A percentile compares a stretch with the other conserved stretches of the same genome.
phyloP scores from a whole-genome alignment of 2,797 vertebrate genomes.

The Microctenopoma steveboyesi region DNA sequence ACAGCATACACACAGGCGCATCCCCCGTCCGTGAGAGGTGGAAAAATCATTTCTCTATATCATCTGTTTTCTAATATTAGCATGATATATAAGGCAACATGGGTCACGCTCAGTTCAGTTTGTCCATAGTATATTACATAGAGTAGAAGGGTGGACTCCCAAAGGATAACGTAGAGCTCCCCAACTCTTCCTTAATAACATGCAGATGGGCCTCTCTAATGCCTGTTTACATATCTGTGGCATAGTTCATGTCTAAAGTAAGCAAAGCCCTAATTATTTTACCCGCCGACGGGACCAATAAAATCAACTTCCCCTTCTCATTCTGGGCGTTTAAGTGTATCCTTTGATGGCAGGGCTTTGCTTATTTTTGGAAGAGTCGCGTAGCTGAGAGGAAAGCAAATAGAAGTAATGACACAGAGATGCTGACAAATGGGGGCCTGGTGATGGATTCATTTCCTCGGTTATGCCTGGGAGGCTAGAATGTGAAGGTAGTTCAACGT shows the following conservation, averaged over 20 bases:
- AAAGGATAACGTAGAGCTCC: slow-evolving; percentile 60
- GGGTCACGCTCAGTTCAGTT: slow-evolving; percentile 75
- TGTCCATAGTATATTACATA: slow-evolving; percentile 63
- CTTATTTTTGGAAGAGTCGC: slow-evolving; percentile 85
- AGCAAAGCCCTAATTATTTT: slow-evolving; percentile 88
- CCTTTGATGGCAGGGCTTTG: slow-evolving; percentile 81
- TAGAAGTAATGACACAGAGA: slow-evolving; percentile 81
- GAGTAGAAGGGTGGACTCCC: slow-evolving; percentile 63
- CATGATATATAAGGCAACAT: slow-evolving; percentile 33
- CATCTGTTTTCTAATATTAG: slow-evolving; percentile 19
- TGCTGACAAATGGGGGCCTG: slow-evolving; percentile 77
- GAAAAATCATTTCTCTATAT: slow-evolving; percentile 49
- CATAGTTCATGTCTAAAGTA: slow-evolving; percentile 85
- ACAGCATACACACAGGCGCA: slow-evolving; percentile 56
- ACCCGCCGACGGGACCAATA: slow-evolving; percentile 84
- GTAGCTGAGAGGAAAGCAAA: slow-evolving; percentile 84
- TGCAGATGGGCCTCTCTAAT: slow-evolving; percentile 83
- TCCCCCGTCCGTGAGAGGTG: slow-evolving; percentile 39
- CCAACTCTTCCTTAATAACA: slow-evolving; percentile 81
- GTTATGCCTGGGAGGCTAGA: slow-evolving; percentile 63
- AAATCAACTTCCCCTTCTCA: slow-evolving; percentile 86
- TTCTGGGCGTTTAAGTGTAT: slow-evolving; percentile 81
- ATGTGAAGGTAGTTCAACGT: slow-evolving; percentile 50
- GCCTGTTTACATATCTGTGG: slow-evolving; percentile 86
- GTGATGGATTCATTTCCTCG: slow-evolving; percentile 80